A percentile compares a stretch with the other conserved stretches of the same genome.
Evolutionary conservation across 2,113 vertebrate species (phyloP).

Genomic region (Labeo rohita): DNA sequence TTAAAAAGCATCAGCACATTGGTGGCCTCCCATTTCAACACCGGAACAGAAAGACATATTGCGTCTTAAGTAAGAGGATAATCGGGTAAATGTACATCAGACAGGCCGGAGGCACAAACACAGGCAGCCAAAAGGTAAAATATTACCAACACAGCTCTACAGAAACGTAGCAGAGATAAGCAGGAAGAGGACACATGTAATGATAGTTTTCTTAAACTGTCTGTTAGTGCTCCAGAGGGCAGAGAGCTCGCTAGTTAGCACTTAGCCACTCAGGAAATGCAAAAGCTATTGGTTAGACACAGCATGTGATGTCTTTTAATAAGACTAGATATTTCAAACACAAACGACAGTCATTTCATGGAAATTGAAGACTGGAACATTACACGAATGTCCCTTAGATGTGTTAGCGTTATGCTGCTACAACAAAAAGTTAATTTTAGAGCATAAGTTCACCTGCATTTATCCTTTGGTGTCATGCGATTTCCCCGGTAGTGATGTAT

Average conservation of each 20-base stretch:
- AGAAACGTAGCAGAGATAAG: slow-evolving; percentile 29
- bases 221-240: slow-evolving; percentile 9
- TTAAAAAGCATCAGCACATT: slow-evolving; percentile 73
- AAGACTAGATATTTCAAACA: background rate
- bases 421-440: background rate
- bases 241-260: slow-evolving; percentile 18
- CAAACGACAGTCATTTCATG: background rate
- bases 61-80: slow-evolving; percentile 75
- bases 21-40: slow-evolving; percentile 65
- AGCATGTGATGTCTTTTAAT: slow-evolving; percentile 26
- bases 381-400: background rate
- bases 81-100: slow-evolving; percentile 39
- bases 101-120: slow-evolving; percentile 39
- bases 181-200: slow-evolving; percentile 49
- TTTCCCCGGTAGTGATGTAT: slow-evolving; percentile 75
- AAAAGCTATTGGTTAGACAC: background rate
- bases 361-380: background rate
- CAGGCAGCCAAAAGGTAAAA: slow-evolving; percentile 40
- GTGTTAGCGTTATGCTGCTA: background rate
- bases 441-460: slow-evolving; percentile 43
- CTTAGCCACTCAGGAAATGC: slow-evolving; percentile 20
- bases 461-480: slow-evolving; percentile 74
- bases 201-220: slow-evolving; percentile 26
- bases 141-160: slow-evolving; percentile 42
- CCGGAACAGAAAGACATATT: slow-evolving; percentile 66